A percentile compares a stretch with the other conserved stretches of the same genome.
phyloP scores from a whole-genome alignment of 2,888 invertebrate genomes.

The Noctuana brunneofusca region DNA sequence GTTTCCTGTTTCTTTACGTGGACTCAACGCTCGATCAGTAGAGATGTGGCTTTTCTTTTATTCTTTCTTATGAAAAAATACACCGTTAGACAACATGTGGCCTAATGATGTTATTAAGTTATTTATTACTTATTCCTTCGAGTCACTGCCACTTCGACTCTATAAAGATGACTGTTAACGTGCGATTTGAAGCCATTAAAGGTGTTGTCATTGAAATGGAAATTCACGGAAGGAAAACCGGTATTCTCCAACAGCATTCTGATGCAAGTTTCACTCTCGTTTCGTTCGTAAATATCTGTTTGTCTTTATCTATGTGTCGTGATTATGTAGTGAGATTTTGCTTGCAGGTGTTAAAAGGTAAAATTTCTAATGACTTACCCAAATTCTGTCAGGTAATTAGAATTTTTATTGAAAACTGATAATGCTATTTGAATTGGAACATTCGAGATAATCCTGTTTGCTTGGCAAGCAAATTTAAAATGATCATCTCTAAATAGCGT shows the following conservation, averaged over 20 bases:
- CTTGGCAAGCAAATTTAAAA: too few species aligned
- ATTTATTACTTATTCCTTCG: not conserved
- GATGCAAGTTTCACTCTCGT: constrained; percentile 28
- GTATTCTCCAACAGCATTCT: constrained; percentile 16
- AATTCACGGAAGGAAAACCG: constrained; percentile 20
- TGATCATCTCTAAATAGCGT: too few species aligned
- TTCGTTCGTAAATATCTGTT: not conserved
- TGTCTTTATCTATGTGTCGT: constrained; percentile 6
- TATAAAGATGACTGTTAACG: not conserved
- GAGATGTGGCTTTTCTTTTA: too few species aligned
- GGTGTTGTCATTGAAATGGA: constrained; percentile 19
- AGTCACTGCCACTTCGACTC: not conserved
- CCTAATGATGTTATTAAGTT: too few species aligned
- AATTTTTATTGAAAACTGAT: too few species aligned
- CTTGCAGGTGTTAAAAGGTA: constrained; percentile 6
- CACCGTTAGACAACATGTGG: too few species aligned
- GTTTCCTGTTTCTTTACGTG: too few species aligned
- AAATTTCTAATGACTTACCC: constrained; percentile 8
- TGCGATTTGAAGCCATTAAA: not conserved
- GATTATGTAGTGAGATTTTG: constrained; percentile 14
- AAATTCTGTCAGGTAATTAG: too few species aligned
- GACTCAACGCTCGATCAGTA: too few species aligned
- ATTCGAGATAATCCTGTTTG: too few species aligned
- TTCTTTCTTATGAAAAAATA: too few species aligned
- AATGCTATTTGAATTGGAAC: too few species aligned